Evolutionary conservation across 2,888 invertebrate genomes (phyloP).

Genomic region (Oligia fasciuncula): DNA sequence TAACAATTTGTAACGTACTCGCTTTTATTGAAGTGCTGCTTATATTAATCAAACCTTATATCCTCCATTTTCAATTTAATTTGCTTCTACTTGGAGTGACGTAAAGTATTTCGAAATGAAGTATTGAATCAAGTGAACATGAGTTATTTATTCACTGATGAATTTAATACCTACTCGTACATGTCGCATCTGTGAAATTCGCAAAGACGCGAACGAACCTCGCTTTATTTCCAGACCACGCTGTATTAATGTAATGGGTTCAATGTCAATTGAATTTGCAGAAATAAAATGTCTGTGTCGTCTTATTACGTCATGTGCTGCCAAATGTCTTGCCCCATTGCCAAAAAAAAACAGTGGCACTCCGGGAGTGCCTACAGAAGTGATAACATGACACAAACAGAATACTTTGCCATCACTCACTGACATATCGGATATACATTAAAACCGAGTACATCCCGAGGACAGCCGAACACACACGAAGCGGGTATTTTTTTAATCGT

Average conservation of each 20-base stretch:
- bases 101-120: background rate
- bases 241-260: constrained; percentile 15
- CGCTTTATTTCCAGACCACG: constrained; percentile 21
- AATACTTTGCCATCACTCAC: too few species aligned
- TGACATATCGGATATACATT: too few species aligned
- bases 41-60: constrained; percentile 3
- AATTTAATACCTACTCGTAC: background rate
- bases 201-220: background rate
- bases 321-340: background rate
- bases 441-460: too few species aligned
- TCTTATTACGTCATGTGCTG: background rate
- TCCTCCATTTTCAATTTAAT: constrained; percentile 24
- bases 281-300: background rate
- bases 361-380: too few species aligned
- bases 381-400: too few species aligned
- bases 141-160: constrained; percentile 2
- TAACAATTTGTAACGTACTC: constrained; percentile 24
- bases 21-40: constrained; percentile 6
- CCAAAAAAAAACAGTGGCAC: too few species aligned
- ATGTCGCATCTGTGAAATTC: constrained; percentile 11
- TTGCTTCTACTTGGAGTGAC: background rate
- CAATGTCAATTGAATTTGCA: constrained; percentile 39
- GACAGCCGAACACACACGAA: too few species aligned
- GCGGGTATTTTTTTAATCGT: too few species aligned
- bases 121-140: background rate